Evolutionary conservation across 2,797 vertebrate genomes (phyloP), one percentile per base, ranked within the genome.

Genomic region (Sitta carolinensis): DNA sequence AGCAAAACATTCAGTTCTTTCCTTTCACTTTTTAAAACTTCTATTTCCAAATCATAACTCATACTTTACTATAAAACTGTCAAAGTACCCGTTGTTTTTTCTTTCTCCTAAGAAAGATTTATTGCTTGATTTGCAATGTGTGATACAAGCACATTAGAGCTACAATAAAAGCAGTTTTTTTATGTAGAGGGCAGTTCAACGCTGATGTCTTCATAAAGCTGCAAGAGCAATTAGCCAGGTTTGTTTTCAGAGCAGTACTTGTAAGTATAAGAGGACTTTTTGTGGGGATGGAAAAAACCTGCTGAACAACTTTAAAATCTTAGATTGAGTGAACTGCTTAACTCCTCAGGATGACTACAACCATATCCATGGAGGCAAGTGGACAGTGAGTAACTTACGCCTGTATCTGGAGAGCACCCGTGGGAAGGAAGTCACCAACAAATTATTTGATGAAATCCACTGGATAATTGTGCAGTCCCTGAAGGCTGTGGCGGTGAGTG

Each of bases 391-490:
- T 95, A 99, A 99, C 96, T 97, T 98, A 73, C 98, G 99, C 26
- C 97, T 99, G 67, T 99, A 99, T 96, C 97, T 99, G 92, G 99
- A 99, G 97, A 99, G 99, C 98, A 99, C 99, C 43, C 98, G 99
- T 38, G 99, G 99, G 63, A 98, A 98, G 95, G 99, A 99, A 75
- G 99, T 99, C 96, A 99, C 99, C 34, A 97, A 97, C 95, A 98
- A 98, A 63, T 98, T 99, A 67, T 99, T 99, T 52, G 99, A 99
- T 94, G 99, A 99, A 97, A 99, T 99, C 96, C 98, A 99, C 96
- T 99, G 99, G 99, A 99, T 99, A 61, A 98, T 99, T 70, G 99
- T 99, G 89, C 99, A 99, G 96, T 99, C 99, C 1, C 98, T 99
- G 91, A 99, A 99, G 96, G 99, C 99, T 0, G 99, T 99, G 52